Base-by-base conservation (phyloP, 1,140 invertebrate species). In the Maconellicoccus hirsutus region DNA sequence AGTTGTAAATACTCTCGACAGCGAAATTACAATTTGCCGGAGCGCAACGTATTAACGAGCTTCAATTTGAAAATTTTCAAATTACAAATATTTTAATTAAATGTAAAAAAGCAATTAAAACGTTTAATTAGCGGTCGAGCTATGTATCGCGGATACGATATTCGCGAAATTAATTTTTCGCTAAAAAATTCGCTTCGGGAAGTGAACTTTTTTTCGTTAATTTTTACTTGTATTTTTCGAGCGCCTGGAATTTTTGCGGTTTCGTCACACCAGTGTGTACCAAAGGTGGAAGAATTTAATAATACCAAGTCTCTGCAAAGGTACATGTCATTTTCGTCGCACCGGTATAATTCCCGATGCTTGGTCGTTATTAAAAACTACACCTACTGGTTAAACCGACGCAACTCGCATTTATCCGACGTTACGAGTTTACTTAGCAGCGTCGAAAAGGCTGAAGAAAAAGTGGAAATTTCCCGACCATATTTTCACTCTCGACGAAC, bases 91-190 rank as follows among this genome's bases (percentile, higher is more conserved):
- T 52, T 52, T 52, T 52, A 52, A 52, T 52, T 52, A 8, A 52
- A 19, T 16, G 2, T 16, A 52, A 52, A 16, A 52, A 52, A 52
- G 3, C 42, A 52, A 52, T 52, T 52, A 52, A 4, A 52, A 52
- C 42, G 42, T 52, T 52, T 52, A 52, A 52, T 52, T 52, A 52
- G 42, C 42, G 42, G 42, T 52, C 42, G 42, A 6, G 42, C n/a
- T 16, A 52, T 52, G 12, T 12, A 12, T 33, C 29, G 29, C 4
- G 12, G 29, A 6, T 33, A 12, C 29, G 29, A 33, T 33, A 33
- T 33, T 33, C 12, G 4, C 29, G 4, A 33, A 33, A 33, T 33
- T 33, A 33, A 33, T 33, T 33, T 33, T 33, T 33, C 29, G 12
- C n/a, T n/a, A n/a, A n/a, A n/a, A n/a, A n/a, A n/a, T n/a, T n/a